phyloP scores from a whole-genome alignment of 2,888 invertebrate species.

The Drosophila vallismaia region DNA sequence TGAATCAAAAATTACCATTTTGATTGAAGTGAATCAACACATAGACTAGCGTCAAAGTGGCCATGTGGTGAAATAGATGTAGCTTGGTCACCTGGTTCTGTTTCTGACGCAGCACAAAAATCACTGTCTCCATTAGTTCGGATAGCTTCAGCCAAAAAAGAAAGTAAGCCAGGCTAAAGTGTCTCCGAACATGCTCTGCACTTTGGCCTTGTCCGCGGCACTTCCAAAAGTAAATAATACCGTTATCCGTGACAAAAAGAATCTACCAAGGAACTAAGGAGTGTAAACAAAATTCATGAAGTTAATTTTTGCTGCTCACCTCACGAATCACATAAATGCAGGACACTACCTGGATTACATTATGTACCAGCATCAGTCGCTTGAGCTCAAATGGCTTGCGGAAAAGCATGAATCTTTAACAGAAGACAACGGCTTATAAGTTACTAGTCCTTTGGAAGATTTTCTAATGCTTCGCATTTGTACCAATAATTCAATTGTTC shows the following conservation, averaged over 20 bases:
- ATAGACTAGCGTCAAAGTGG: conserved; percentile 87
- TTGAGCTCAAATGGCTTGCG: conserved; percentile 88
- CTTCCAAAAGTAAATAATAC: conserved; percentile 62
- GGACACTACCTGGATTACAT: conserved; percentile 89
- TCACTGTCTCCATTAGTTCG: conserved; percentile 89
- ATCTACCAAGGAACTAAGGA: conserved; percentile 51
- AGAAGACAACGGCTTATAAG: not conserved
- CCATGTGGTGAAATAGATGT: conserved; percentile 90
- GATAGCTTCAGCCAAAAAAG: conserved; percentile 87
- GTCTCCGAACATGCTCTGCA: conserved; percentile 42
- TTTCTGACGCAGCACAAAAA: conserved; percentile 90
- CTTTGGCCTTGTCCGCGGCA: conserved; percentile 58
- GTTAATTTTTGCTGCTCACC: conserved; percentile 51
- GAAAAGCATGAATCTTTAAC: conserved; percentile 87
- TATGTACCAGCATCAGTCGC: conserved; percentile 89
- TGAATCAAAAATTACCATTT: conserved; percentile 85
- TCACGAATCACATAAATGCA: conserved; percentile 71
- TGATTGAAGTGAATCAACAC: conserved; percentile 86
- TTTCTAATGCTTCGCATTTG: no score
- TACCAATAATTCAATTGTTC: no score
- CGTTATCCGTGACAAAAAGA: conserved; percentile 53
- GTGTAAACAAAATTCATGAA: not conserved
- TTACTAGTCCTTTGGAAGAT: not conserved
- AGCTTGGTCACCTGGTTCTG: conserved; percentile 88
- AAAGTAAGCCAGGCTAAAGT: conserved; percentile 86